Evolutionary conservation across 2,113 vertebrate genomes (phyloP), one percentile per base, ranked within the genome.

Genomic region (Ophiodon elongatus): DNA sequence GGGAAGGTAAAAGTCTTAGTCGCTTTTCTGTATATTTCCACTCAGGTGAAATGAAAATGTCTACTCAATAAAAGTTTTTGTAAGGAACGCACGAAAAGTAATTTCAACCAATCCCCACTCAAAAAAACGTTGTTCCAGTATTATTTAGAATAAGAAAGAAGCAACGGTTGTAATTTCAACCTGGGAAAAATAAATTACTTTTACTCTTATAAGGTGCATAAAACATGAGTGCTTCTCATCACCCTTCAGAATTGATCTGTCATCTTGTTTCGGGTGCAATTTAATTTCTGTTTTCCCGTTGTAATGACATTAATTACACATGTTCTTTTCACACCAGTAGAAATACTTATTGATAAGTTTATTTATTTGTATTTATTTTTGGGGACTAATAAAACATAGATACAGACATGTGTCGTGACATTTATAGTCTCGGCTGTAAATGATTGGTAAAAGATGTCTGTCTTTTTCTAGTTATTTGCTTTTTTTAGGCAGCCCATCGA

Each of bases 381-480:
- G 73, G 23, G 35, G 31, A 35, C 6, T 57, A 64, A 73, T 54
- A 59, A 19, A 67, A 60, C 17, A 54, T 82, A 11, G 41, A 52
- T 68, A 71, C 15, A 41, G 59, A 54, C 33, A 47, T 25, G 63
- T 27, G 56, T 56, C 63, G 41, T 73, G 68, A 70, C 8, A 76
- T 76, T 67, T 60, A 59, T 56, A 66, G 35, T 27, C 50, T 56
- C 35, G 35, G 57, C 74, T 68, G 39, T 82, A 75, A 84, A 75
- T 75, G 56, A 64, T 25, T 66, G 9, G 47, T 21, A 37, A 83
- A 71, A 78, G 27, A 47, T 75, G 39, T 69, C 56, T 50, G 35
- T 62, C 35, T 73, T 69, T 73, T 65, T 79, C 9, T 54, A 39
- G 75, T 59, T 79, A 73, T 85, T 88, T 85, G 45, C 73, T 69